phyloP scores from a whole-genome alignment of 1,140 invertebrate genomes.

The Calephelis nemesis region DNA sequence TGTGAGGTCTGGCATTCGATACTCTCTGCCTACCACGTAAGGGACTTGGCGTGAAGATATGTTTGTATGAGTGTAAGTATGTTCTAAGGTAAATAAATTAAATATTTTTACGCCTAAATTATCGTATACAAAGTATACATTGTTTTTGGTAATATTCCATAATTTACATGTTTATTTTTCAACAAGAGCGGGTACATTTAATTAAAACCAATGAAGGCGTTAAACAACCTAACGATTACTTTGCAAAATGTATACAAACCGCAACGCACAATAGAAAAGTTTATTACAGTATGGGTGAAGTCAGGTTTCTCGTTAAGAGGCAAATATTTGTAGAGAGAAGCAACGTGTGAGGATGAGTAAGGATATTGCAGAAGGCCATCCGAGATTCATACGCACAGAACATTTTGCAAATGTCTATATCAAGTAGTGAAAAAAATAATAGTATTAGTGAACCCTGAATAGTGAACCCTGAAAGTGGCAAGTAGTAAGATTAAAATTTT shows the following conservation, averaged over 20 bases:
- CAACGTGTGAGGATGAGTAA: slow-evolving; percentile 51
- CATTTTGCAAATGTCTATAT: too few species aligned
- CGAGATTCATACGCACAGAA: neutral
- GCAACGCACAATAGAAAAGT: slow-evolving; percentile 69
- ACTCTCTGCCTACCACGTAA: too few species aligned
- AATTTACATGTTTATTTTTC: slow-evolving; percentile 6
- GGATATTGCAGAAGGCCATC: neutral
- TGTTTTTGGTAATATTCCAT: neutral
- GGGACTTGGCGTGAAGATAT: too few species aligned
- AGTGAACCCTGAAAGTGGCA: too few species aligned
- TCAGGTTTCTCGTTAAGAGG: slow-evolving; percentile 72
- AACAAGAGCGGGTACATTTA: slow-evolving; percentile 30
- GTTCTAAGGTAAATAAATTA: too few species aligned
- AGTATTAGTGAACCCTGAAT: too few species aligned
- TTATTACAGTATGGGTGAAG: slow-evolving; percentile 66
- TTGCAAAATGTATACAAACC: slow-evolving; percentile 48
- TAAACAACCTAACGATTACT: slow-evolving; percentile 58
- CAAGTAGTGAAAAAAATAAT: too few species aligned
- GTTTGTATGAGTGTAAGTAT: too few species aligned
- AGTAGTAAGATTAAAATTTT: too few species aligned
- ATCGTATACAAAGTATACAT: neutral
- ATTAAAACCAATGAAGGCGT: slow-evolving; percentile 59
- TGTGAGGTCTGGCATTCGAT: too few species aligned
- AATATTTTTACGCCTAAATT: neutral
- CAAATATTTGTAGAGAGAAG: slow-evolving; percentile 69